These are phyloP conservation scores for Montifringilla adamsi DNA, from an alignment of 2,113 vertebrate species.

Conservation along the genomic window DNA sequence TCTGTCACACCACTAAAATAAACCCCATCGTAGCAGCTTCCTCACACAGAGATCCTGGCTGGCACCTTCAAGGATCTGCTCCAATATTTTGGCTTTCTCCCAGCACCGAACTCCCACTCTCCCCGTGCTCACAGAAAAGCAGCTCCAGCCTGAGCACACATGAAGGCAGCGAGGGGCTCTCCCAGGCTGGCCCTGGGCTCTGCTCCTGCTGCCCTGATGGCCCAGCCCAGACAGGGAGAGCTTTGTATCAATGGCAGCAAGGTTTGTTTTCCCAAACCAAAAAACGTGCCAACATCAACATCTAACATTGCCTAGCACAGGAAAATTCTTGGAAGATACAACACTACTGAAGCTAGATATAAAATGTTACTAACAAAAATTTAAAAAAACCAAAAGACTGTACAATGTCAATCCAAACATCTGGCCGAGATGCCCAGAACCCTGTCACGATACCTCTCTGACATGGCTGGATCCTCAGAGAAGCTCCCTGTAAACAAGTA, in stretches of 20 bases:
- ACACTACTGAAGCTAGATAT: background rate
- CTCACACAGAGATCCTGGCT: slow-evolving; percentile 18
- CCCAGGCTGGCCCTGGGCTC: background rate
- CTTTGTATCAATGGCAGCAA: background rate
- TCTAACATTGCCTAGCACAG: background rate
- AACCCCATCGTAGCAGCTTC: slow-evolving; percentile 13
- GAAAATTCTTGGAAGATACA: background rate
- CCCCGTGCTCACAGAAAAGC: background rate
- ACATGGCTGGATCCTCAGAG: background rate
- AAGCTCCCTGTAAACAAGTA: background rate
- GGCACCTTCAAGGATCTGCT: slow-evolving; percentile 26
- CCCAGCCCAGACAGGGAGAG: background rate
- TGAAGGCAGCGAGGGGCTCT: fast-evolving
- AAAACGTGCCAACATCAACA: fast-evolving
- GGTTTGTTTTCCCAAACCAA: background rate
- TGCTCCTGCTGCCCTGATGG: background rate
- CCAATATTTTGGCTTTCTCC: background rate
- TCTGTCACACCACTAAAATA: slow-evolving; percentile 21
- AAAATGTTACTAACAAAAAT: background rate
- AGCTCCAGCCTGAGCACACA: background rate
- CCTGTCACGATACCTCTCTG: background rate
- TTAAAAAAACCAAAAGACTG: background rate
- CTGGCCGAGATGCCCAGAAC: background rate
- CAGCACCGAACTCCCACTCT: background rate
- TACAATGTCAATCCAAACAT: background rate